Conservation (phyloP, 2,888 invertebrate species). For the Tromatobia lineatoria region DNA sequence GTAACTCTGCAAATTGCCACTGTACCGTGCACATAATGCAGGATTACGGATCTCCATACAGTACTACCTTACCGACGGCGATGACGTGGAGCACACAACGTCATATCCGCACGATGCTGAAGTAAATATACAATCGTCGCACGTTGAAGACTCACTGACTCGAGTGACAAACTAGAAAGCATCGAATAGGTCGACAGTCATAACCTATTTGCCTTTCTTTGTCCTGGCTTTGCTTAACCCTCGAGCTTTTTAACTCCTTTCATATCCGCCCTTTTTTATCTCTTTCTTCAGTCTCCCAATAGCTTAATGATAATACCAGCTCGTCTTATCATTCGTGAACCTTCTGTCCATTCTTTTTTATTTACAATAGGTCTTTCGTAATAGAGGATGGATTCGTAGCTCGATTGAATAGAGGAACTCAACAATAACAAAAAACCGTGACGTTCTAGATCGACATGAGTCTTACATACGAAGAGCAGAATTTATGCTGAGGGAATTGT, state of each 20-base stretch:
- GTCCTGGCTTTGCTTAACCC: conserved; percentile 10
- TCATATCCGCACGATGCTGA: conserved; percentile 17
- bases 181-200: conserved; percentile 48
- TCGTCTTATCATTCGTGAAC: not conserved
- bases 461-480: not conserved
- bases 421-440: not conserved
- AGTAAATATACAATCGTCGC: conserved; percentile 44
- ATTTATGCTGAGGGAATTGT: no score
- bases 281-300: conserved; percentile 1
- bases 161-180: conserved; percentile 48
- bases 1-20: conserved; percentile 65
- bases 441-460: not conserved
- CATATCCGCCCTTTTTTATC: conserved; percentile 8
- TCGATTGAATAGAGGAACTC: conserved; percentile 31
- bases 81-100: conserved; percentile 28
- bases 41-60: conserved; percentile 49
- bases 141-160: conserved; percentile 49
- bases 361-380: not conserved
- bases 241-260: conserved; percentile 12
- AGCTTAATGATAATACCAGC: conserved; percentile 23
- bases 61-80: conserved; percentile 17
- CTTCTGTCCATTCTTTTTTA: conserved; percentile 1
- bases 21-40: conserved; percentile 54
- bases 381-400: no score
- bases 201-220: conserved; percentile 19